Percentiles rank a stretch among this genome's conserved stretches.
Evolutionary conservation across 2,113 vertebrate genomes (phyloP).

Genomic region (Labeo rohita): DNA sequence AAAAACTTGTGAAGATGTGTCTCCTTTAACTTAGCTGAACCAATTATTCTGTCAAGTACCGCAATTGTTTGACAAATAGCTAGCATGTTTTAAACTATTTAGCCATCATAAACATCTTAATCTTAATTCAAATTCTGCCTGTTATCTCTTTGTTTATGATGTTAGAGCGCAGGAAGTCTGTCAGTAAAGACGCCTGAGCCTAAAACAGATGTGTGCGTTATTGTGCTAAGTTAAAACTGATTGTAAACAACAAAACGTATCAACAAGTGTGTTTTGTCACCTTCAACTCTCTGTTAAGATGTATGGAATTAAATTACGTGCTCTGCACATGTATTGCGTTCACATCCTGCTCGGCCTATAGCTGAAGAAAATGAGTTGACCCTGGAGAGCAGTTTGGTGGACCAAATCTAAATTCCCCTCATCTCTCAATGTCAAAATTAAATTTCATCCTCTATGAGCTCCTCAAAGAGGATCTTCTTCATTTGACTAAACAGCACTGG

Average conservation of each 20-base stretch:
- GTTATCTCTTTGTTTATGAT: not conserved
- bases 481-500: constrained; percentile 31
- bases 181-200: not conserved
- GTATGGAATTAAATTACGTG: constrained; percentile 36
- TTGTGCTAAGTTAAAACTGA: constrained; percentile 32
- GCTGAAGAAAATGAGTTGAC: constrained; percentile 42
- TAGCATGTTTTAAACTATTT: not conserved
- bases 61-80: constrained; percentile 1
- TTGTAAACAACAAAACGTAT: not conserved
- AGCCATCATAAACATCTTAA: not conserved
- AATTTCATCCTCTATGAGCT: constrained; percentile 44
- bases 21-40: not conserved
- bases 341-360: not conserved
- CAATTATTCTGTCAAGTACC: constrained; percentile 4
- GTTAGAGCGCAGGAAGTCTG: not conserved
- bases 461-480: constrained; percentile 19
- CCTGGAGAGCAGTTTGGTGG: constrained; percentile 30
- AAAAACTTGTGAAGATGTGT: constrained; percentile 29
- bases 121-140: not conserved
- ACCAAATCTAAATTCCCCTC: constrained; percentile 44
- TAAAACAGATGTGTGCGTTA: constrained; percentile 35
- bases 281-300: constrained; percentile 38
- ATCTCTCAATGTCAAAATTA: constrained; percentile 47
- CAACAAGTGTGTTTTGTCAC: constrained; percentile 36
- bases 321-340: not conserved